Percentiles rank a stretch among this genome's conserved stretches.
These are phyloP conservation scores for Operophtera brumata DNA, from an alignment of 2,888 invertebrate species.

Conservation along the genomic window DNA sequence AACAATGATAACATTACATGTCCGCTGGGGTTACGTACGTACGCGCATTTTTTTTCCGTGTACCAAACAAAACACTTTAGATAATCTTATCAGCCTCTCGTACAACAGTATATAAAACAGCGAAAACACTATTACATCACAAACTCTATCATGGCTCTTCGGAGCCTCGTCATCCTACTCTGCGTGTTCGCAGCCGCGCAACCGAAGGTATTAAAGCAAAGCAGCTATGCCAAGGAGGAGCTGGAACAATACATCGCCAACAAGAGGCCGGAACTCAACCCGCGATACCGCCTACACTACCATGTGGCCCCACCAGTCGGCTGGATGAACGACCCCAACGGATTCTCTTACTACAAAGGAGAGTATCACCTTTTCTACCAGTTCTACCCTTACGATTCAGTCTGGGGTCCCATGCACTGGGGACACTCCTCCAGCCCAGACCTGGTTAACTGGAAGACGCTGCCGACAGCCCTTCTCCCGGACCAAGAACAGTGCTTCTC, in stretches of 20 bases:
- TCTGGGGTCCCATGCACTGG: conserved; percentile 79
- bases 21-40: conserved; percentile 1
- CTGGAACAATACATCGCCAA: conserved; percentile 61
- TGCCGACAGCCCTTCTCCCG: conserved; percentile 73
- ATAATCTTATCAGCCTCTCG: conserved; percentile 28
- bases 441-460: conserved; percentile 72
- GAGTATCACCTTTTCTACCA: conserved; percentile 79
- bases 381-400: conserved; percentile 70
- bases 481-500: conserved; percentile 71
- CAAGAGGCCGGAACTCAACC: conserved; percentile 57
- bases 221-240: conserved; percentile 38
- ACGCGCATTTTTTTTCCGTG: not conserved
- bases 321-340: conserved; percentile 82
- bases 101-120: conserved; percentile 17
- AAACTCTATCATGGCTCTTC: conserved; percentile 19
- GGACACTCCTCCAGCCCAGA: conserved; percentile 73
- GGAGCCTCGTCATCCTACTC: conserved; percentile 28
- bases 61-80: conserved; percentile 31
- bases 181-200: conserved; percentile 38
- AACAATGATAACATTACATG: conserved; percentile 6
- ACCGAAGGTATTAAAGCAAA: conserved; percentile 37
- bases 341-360: conserved; percentile 74
- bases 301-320: conserved; percentile 70
- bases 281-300: conserved; percentile 60
- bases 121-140: not conserved